These are phyloP conservation scores for Ophiodon elongatus DNA, from an alignment of 2,113 vertebrate genomes.

Conservation along the genomic window DNA sequence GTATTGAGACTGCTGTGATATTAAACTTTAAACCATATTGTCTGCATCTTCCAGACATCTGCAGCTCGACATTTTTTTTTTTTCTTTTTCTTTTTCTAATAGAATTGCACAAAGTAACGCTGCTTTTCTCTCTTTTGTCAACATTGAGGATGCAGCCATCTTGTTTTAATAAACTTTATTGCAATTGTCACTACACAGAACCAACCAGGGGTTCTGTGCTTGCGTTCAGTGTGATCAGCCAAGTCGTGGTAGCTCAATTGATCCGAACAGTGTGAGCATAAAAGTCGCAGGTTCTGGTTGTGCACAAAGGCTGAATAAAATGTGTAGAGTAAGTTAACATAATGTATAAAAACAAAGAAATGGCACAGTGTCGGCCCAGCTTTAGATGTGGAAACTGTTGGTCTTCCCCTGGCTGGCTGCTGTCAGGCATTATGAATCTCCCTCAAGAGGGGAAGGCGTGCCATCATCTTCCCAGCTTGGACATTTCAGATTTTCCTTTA, in stretches of 20 bases:
- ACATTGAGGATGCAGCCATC: slow-evolving; percentile 13
- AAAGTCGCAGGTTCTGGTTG: neutral
- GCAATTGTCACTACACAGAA: neutral
- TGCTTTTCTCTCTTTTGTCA: slow-evolving; percentile 1
- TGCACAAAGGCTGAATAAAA: neutral
- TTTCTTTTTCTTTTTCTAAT: neutral
- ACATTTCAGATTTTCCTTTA: slow-evolving; percentile 26
- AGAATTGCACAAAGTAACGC: neutral
- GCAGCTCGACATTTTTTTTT: neutral
- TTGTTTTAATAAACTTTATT: slow-evolving; percentile 27
- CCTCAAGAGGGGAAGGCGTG: slow-evolving; percentile 13
- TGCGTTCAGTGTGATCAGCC: neutral
- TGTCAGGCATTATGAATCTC: slow-evolving; percentile 33
- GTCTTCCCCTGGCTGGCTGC: neutral
- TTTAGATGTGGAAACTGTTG: slow-evolving; percentile 12
- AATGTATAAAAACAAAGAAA: neutral
- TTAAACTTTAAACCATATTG: neutral
- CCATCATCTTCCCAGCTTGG: slow-evolving; percentile 12
- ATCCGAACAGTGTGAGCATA: neutral
- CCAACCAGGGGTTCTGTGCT: neutral
- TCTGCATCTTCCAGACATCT: slow-evolving; percentile 3
- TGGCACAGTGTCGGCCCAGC: neutral
- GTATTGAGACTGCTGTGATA: neutral
- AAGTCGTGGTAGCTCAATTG: neutral
- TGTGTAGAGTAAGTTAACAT: neutral